These are phyloP conservation scores for Tachycineta bicolor DNA, from an alignment of 2,113 vertebrate genomes.

Conservation along the genomic window DNA sequence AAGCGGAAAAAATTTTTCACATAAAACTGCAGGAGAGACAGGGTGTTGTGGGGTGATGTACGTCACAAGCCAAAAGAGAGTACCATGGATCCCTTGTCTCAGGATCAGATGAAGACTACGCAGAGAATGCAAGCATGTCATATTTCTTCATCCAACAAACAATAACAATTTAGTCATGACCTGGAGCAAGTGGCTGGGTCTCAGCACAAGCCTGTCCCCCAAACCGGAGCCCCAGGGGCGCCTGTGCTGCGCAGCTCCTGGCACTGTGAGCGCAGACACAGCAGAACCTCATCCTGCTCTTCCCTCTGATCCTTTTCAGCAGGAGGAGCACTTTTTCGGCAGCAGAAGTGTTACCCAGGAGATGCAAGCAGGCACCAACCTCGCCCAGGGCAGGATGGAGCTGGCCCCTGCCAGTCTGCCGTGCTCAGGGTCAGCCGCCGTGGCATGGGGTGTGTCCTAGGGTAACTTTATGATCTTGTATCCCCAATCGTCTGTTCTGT, in stretches of 20 bases:
- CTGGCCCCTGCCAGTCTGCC: not conserved
- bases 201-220: not conserved
- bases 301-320: not conserved
- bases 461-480: too few relatives aligned
- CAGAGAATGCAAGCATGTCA: not conserved
- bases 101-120: not conserved
- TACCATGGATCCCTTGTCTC: not conserved
- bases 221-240: not conserved
- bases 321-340: not conserved
- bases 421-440: not conserved
- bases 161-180: not conserved
- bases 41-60: not conserved
- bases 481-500: too few relatives aligned
- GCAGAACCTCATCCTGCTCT: not conserved
- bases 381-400: not conserved
- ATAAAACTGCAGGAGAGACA: not conserved
- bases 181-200: not conserved
- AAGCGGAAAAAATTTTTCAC: not conserved
- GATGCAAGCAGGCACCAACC: not conserved
- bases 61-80: rapidly evolving
- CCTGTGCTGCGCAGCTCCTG: not conserved
- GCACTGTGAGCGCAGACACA: not conserved
- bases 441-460: rapidly evolving
- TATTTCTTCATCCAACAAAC: not conserved
- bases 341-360: not conserved